Percentiles rank a stretch among this genome's conserved stretches.
Conservation (phyloP, 2,113 vertebrate species). For the Neogale vison region DNA sequence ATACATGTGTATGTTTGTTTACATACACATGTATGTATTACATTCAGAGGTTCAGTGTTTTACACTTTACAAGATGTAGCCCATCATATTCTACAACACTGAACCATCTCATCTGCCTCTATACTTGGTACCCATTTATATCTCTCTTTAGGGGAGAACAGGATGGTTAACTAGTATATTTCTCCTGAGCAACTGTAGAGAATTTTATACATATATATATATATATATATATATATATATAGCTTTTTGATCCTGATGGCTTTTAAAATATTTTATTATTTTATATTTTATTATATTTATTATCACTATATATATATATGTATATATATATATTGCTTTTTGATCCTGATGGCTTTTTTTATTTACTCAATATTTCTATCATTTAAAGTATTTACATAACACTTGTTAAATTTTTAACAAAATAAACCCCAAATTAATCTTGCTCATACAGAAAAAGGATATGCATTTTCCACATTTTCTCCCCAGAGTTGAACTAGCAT, state of each 20-base stretch:
- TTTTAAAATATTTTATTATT: no score
- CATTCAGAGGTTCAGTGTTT: not conserved
- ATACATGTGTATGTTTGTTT: not conserved
- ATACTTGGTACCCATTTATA: not conserved
- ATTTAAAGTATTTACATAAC: not conserved
- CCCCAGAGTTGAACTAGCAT: not conserved
- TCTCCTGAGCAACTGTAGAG: not conserved
- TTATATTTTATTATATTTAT: no score
- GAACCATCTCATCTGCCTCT: not conserved
- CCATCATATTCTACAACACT: not conserved
- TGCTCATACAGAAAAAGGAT: not conserved
- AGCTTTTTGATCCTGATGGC: not conserved
- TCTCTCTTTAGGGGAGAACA: not conserved
- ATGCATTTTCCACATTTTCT: not conserved
- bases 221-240: not conserved
- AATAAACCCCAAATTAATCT: not conserved
- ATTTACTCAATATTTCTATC: not conserved
- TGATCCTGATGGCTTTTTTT: not conserved
- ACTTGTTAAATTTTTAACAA: not conserved
- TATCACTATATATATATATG: no score
- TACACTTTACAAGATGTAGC: not conserved
- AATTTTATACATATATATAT: not conserved
- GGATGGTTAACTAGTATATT: not conserved
- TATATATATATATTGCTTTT: not conserved
- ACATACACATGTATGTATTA: not conserved